Percentiles rank a stretch among this genome's conserved stretches.
Conservation (phyloP, 2,797 vertebrate species). For the Hydrolagus colliei region DNA sequence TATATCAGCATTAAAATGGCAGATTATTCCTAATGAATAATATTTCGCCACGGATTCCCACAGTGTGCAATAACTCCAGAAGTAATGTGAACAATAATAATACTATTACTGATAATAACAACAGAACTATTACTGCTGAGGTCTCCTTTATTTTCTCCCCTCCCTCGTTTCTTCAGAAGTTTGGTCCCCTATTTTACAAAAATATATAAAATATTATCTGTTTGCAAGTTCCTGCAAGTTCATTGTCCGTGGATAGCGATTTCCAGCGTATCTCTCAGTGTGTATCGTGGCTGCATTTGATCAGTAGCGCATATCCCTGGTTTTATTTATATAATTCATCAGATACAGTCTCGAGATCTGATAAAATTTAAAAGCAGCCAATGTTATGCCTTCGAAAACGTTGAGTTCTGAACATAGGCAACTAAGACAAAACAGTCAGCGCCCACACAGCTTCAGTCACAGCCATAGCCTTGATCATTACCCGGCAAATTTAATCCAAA, state of each 20-base stretch:
- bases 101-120: constrained; percentile 21
- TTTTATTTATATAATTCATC: not conserved
- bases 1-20: constrained; percentile 79
- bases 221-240: not conserved
- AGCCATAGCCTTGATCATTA: not conserved
- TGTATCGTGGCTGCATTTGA: not conserved
- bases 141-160: not conserved
- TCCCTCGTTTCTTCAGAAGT: not conserved
- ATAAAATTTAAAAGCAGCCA: not conserved
- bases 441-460: not conserved
- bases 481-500: not conserved
- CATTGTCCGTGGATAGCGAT: not conserved
- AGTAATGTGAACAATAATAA: constrained; percentile 26
- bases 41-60: constrained; percentile 52
- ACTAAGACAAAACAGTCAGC: too few relatives aligned
- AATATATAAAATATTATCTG: too few relatives aligned
- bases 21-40: constrained; percentile 88
- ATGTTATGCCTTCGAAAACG: too few relatives aligned
- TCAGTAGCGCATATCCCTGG: not conserved
- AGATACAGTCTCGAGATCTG: not conserved
- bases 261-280: not conserved
- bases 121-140: not conserved
- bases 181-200: too few relatives aligned
- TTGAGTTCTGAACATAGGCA: too few relatives aligned
- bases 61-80: constrained; percentile 20